Base-by-base conservation (phyloP, 2,888 invertebrate genomes). In the Tinea pellionella region DNA sequence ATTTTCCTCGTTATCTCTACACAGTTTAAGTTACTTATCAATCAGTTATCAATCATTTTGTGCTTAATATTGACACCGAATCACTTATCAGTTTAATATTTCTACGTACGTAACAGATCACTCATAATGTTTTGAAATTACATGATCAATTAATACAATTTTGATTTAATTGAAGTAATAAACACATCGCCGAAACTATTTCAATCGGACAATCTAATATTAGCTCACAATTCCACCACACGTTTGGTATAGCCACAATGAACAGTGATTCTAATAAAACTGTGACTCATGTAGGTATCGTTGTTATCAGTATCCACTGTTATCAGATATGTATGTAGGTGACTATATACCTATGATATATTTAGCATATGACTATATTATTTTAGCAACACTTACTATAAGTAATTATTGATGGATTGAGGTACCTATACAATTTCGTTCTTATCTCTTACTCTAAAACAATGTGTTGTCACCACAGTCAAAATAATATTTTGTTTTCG, bases 251-350 rank as follows among this genome's bases (percentile, higher is more conserved):
- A 24, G 24, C 12, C 30, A 57, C 57, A 57, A 57, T 19, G 57
- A 57, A 32, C 13, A 57, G 30, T 57, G 32, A 13, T 32, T 32
- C 57, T 57, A 59, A 59, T 59, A 24, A 59, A 59, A 43, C 51
- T 77, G 69, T 85, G 84, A 82, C 72, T 82, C 79, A 81, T 67
- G 70, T 71, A 71, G 68, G 70, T 73, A 75, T 77, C 73, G 74
- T 47, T 66, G 72, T 80, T 85, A 85, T 85, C 85, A 73, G 66
- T 64, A n/a, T n/a, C n/a, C n/a, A 62, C 63, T 68, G 72, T 85
- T 86, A 85, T 86, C 86, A 80, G 84, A 81, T 86, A 83, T 63
- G 72, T 65, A 63, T 66, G 64, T 64, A 64, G 60, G 53, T 41
- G 60, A 56, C 29, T 19, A 13, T 55, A 29, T 53, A 53, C 53